These are phyloP conservation scores for Leucopsar rothschildi DNA, from an alignment of 2,113 vertebrate genomes.

Conservation along the genomic window DNA sequence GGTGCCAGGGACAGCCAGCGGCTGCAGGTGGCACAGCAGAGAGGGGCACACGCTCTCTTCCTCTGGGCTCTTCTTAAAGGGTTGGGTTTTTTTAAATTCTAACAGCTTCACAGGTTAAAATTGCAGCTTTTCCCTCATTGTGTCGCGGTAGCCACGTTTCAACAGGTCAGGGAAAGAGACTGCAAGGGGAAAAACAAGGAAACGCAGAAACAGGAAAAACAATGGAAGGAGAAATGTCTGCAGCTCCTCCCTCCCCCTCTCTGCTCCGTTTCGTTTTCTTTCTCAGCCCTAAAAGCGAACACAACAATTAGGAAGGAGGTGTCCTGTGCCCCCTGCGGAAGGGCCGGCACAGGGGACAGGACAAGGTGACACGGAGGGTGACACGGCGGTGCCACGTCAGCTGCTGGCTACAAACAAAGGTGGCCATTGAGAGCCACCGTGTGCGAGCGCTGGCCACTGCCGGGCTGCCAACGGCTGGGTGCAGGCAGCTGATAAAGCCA, in stretches of 20 bases:
- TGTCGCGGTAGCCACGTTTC: neutral
- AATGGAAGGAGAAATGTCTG: neutral
- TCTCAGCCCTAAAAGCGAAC: neutral
- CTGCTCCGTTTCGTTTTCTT: neutral
- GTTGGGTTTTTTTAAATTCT: neutral
- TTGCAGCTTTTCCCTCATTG: neutral
- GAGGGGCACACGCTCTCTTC: fast-evolving
- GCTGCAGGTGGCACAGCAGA: neutral
- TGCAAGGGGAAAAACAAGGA: neutral
- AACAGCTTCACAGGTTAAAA: neutral
- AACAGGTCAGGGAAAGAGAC: neutral
- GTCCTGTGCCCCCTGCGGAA: neutral
- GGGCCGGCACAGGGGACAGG: neutral
- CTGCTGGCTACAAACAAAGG: neutral
- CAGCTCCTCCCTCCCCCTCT: neutral
- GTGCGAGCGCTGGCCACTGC: neutral
- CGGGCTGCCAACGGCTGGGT: neutral
- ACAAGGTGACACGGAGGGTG: neutral
- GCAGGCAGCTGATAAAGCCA: neutral
- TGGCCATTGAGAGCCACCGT: neutral
- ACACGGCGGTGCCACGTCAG: neutral
- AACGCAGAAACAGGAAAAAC: neutral
- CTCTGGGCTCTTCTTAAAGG: neutral
- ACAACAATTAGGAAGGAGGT: neutral
- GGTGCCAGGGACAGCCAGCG: neutral